Evolutionary conservation across 2,797 vertebrate genomes (phyloP).

Genomic region (Rallus crepitans): DNA sequence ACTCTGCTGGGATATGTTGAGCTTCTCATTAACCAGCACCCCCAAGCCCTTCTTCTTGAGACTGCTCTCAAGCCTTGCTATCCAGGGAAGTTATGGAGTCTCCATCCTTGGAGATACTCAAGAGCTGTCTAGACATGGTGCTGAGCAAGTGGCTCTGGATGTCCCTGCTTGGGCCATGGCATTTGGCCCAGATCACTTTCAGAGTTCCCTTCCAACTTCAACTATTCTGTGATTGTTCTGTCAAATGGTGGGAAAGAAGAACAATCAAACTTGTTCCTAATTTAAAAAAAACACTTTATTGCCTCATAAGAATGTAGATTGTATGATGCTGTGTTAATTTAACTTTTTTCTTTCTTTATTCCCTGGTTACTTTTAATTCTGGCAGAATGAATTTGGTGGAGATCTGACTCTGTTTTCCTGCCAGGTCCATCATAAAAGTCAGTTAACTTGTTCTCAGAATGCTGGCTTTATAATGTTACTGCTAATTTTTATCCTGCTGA

Average conservation of each 20-base stretch:
- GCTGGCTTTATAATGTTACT: background rate
- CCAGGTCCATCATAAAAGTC: background rate
- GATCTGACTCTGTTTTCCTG: background rate
- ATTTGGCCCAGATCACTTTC: background rate
- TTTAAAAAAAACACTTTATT: background rate
- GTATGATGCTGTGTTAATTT: background rate
- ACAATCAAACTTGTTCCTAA: background rate
- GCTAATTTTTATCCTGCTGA: background rate
- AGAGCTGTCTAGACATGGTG: fast-evolving
- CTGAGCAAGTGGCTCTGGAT: fast-evolving
- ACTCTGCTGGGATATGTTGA: too few species aligned
- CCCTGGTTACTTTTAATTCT: background rate
- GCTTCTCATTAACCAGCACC: too few species aligned
- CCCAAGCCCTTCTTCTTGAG: too few species aligned
- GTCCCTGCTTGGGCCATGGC: background rate
- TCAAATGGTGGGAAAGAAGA: background rate
- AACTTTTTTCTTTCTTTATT: background rate
- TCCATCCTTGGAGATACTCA: background rate
- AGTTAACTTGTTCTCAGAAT: background rate
- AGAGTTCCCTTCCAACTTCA: background rate
- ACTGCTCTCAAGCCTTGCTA: too few species aligned
- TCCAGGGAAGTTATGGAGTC: background rate
- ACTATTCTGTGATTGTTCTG: background rate
- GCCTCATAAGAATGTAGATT: background rate
- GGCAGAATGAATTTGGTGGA: background rate